phyloP scores from a whole-genome alignment of 1,140 invertebrate species.

The Lasioglossum baleicum region DNA sequence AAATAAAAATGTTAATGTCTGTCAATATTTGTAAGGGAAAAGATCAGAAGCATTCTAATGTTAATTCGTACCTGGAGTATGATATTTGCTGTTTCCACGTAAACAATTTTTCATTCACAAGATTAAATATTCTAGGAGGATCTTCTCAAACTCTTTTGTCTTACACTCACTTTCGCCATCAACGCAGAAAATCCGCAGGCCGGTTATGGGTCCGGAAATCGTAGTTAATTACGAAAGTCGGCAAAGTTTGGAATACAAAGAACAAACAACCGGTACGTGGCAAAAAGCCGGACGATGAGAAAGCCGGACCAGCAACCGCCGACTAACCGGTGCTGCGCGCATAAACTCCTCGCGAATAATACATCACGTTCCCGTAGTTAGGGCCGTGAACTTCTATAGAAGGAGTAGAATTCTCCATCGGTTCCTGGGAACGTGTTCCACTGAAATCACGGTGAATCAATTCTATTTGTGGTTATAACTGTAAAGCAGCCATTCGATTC shows the following conservation, averaged over 20 bases:
- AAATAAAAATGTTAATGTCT: too few relatives aligned
- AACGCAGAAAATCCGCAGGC: neutral
- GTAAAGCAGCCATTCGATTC: conserved; percentile 28
- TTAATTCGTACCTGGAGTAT: too few relatives aligned
- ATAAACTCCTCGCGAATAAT: conserved; percentile 59
- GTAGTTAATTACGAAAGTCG: conserved; percentile 24
- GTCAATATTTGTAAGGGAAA: too few relatives aligned
- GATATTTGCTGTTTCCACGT: too few relatives aligned
- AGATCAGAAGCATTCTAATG: too few relatives aligned
- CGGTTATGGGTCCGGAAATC: neutral
- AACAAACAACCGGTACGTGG: conserved; percentile 23
- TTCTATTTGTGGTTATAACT: conserved; percentile 37
- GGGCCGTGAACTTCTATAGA: conserved; percentile 50
- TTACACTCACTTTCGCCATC: too few relatives aligned
- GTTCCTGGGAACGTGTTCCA: conserved; percentile 44
- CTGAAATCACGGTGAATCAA: conserved; percentile 59
- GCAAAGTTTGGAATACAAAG: conserved; percentile 39
- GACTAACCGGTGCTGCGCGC: conserved; percentile 33
- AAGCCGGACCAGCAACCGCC: conserved; percentile 28
- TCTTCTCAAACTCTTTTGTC: neutral
- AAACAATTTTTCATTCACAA: too few relatives aligned
- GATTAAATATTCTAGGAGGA: too few relatives aligned
- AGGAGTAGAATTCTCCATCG: conserved; percentile 55
- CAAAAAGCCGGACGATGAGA: conserved; percentile 27
- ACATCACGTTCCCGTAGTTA: conserved; percentile 60